phyloP scores from a whole-genome alignment of 2,113 vertebrate genomes.

The Eurypyga helias region DNA sequence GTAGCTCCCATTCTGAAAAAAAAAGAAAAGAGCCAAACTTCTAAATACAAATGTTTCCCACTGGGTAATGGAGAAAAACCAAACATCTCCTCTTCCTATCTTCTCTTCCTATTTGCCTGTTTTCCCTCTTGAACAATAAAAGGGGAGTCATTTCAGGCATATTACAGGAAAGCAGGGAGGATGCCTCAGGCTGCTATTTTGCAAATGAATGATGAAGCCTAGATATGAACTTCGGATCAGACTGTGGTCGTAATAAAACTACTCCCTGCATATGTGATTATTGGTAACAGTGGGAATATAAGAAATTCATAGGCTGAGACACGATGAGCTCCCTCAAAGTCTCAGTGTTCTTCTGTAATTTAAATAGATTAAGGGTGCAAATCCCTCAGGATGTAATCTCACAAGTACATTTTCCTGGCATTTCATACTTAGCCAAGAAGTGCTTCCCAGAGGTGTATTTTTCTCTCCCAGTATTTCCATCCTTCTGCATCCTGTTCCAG shows the following conservation, averaged over 20 bases:
- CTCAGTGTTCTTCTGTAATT: constrained; percentile 4
- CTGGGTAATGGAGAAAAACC: background rate
- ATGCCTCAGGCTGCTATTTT: constrained; percentile 19
- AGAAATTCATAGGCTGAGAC: constrained; percentile 52
- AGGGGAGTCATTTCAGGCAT: background rate
- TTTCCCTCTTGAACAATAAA: background rate
- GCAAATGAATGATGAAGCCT: background rate
- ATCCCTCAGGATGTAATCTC: constrained; percentile 14
- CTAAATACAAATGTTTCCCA: background rate
- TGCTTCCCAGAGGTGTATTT: background rate
- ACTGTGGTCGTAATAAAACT: background rate
- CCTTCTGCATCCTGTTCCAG: background rate
- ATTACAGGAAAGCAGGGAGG: background rate
- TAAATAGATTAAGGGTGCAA: constrained; percentile 38
- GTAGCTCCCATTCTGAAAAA: background rate
- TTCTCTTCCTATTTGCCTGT: background rate
- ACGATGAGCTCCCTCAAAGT: background rate
- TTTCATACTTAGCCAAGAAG: background rate
- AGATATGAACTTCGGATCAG: background rate
- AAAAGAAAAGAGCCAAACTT: background rate
- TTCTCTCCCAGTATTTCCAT: background rate
- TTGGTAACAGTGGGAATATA: constrained; percentile 34
- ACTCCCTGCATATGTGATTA: background rate
- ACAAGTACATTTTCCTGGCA: constrained; percentile 1
- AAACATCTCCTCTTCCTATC: background rate